Base-by-base conservation (phyloP, 2,797 vertebrate genomes). In the Psittacula derbiana region DNA sequence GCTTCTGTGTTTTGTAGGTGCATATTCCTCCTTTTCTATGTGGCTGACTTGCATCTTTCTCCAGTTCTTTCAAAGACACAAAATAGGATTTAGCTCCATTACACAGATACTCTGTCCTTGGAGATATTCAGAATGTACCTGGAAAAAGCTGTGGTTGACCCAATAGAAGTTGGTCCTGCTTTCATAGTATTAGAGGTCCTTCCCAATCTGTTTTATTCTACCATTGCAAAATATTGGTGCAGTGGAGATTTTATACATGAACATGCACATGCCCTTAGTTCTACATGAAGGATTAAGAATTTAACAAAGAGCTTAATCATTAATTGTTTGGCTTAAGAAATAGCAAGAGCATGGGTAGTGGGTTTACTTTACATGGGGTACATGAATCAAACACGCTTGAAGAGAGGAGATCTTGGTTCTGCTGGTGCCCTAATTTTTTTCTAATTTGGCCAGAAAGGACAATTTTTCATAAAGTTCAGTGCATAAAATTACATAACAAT, bases 221-320 rank as follows among this genome's bases (percentile, higher is more conserved):
- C 40, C 67, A 33, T 13, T 55, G 36, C 69, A 61, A 65, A 36
- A 36, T 73, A 61, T 19, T 66, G 41, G 58, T 86, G 55, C 33
- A 82, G 33, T 70, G 18, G 67, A 86, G 72, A 47, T 82, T 85
- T 91, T 91, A 67, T 82, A 95, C 12, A 4, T 62, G 50, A 86
- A 50, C 30, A 15, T 89, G 66, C 36, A 52, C 20, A 13, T 58
- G 43, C 79, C 33, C 33, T 93, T 93, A 36, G 55, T 92, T 96
- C 73, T 92, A 60, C 47, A 11, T 76, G 47, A 80, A 61, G 57
- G 65, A 50, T 78, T 91, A 82, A 91, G 50, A 73, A 10, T 27
- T 17, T 76, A 76, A 33, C 36, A 20, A 86, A 47, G 10, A 61
- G 62, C 6, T 95, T 93, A 94, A 96, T 91, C 50, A 70, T 95